phyloP scores from a whole-genome alignment of 2,888 invertebrate species.

The Neuroscelio doddi region DNA sequence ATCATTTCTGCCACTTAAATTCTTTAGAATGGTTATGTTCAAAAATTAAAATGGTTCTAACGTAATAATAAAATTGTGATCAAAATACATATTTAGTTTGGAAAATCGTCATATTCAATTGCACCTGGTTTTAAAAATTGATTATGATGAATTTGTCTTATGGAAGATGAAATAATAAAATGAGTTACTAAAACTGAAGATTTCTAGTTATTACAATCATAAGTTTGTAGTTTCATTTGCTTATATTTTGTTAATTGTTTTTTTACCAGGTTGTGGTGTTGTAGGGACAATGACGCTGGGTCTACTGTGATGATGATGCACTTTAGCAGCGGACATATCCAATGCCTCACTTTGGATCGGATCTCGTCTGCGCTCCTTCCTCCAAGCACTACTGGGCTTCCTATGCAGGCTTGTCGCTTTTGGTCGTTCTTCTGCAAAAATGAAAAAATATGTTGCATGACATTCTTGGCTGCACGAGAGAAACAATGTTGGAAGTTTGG shows the following conservation, averaged over 20 bases:
- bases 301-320: conserved; percentile 63
- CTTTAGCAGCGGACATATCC: conserved; percentile 68
- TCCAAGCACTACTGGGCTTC: conserved; percentile 69
- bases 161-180: too few relatives aligned
- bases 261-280: conserved; percentile 61
- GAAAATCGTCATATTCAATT: too few relatives aligned
- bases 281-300: conserved; percentile 70
- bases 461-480: conserved; percentile 25
- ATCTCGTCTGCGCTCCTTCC: conserved; percentile 68
- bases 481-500: conserved; percentile 49
- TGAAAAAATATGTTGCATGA: conserved; percentile 25
- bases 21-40: too few relatives aligned
- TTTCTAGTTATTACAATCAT: too few relatives aligned
- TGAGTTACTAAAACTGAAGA: too few relatives aligned
- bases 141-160: too few relatives aligned
- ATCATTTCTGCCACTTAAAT: too few relatives aligned
- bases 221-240: too few relatives aligned
- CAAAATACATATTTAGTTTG: too few relatives aligned
- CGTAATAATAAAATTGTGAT: too few relatives aligned
- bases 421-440: conserved; percentile 65
- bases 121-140: too few relatives aligned
- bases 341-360: conserved; percentile 70
- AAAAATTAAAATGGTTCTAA: too few relatives aligned
- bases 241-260: not conserved
- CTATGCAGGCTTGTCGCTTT: conserved; percentile 66